Conservation (phyloP, 92 coral and sea anemone genomes). For the Hydrozoanthus gracilis region DNA sequence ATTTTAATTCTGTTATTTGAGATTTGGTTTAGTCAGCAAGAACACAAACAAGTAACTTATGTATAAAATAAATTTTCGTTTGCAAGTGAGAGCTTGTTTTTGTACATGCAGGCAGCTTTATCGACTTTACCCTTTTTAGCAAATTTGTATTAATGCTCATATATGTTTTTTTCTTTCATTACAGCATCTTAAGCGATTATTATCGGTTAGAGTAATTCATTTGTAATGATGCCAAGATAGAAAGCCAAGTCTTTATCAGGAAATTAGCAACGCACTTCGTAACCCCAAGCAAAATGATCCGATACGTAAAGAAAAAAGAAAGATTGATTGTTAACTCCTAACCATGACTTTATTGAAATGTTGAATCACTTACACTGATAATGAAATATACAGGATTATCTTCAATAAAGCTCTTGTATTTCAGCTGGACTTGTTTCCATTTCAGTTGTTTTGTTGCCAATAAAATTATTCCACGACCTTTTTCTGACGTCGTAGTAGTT, state of each 20-base stretch:
- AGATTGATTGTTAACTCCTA: slow-evolving; percentile 38
- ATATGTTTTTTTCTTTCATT: background rate
- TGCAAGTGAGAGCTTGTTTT: background rate
- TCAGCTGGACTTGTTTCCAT: background rate
- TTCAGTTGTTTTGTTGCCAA: background rate
- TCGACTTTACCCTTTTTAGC: background rate
- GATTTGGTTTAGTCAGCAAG: background rate
- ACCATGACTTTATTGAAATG: slow-evolving; percentile 19
- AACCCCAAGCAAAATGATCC: slow-evolving; percentile 18
- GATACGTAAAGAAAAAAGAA: slow-evolving; percentile 4
- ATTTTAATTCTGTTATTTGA: background rate
- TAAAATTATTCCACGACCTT: background rate
- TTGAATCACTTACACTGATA: slow-evolving; percentile 15
- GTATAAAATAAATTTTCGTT: slow-evolving; percentile 14
- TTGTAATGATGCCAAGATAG: slow-evolving; percentile 13
- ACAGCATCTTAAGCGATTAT: slow-evolving; percentile 10
- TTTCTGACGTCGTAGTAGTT: background rate
- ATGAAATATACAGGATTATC: slow-evolving; percentile 4
- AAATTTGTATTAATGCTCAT: background rate
- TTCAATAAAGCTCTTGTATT: slow-evolving; percentile 15
- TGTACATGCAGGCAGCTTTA: background rate
- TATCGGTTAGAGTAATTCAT: slow-evolving; percentile 19
- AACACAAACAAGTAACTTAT: background rate
- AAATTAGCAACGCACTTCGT: slow-evolving; percentile 23
- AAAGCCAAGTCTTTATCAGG: slow-evolving; percentile 25